Conservation (phyloP, 1,140 invertebrate species). For the Drosophila malerkotliana region DNA sequence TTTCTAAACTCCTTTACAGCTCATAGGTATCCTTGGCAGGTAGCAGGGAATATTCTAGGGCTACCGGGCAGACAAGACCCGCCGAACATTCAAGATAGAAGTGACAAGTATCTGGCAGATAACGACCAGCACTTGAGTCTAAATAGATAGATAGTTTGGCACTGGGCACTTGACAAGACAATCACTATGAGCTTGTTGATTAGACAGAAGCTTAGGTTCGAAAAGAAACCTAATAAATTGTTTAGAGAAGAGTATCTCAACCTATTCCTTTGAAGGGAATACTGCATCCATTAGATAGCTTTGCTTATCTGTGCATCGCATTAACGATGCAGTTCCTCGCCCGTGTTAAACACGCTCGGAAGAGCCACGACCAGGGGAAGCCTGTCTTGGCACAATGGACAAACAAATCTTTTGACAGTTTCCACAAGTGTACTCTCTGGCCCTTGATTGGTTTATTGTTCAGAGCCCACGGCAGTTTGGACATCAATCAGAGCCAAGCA, state of each 20-base stretch:
- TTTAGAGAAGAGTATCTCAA: too few relatives aligned
- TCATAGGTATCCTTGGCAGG: not conserved
- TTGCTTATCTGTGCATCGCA: constrained; percentile 25
- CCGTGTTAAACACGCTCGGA: constrained; percentile 27
- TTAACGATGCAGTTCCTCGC: constrained; percentile 28
- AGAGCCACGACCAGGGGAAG: not conserved
- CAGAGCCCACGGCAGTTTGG: constrained; percentile 40
- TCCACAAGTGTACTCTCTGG: constrained; percentile 17
- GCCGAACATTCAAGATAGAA: not conserved
- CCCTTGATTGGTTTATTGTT: constrained; percentile 80
- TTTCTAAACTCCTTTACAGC: too few relatives aligned
- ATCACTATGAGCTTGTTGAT: too few relatives aligned
- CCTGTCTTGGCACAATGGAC: constrained; percentile 36
- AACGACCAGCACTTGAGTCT: not conserved
- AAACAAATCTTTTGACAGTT: constrained; percentile 73
- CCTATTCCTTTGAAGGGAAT: too few relatives aligned
- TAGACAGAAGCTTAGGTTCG: too few relatives aligned
- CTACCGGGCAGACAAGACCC: not conserved
- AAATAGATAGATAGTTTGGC: too few relatives aligned
- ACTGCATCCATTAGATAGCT: constrained; percentile 27
- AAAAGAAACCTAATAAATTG: too few relatives aligned
- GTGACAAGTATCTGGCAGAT: not conserved
- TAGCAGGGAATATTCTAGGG: not conserved
- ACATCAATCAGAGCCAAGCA: constrained; percentile 63
- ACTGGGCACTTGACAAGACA: too few relatives aligned